These are phyloP conservation scores for Orchesellides sinensis DNA, from an alignment of 2,888 invertebrate species.

Conservation along the genomic window DNA sequence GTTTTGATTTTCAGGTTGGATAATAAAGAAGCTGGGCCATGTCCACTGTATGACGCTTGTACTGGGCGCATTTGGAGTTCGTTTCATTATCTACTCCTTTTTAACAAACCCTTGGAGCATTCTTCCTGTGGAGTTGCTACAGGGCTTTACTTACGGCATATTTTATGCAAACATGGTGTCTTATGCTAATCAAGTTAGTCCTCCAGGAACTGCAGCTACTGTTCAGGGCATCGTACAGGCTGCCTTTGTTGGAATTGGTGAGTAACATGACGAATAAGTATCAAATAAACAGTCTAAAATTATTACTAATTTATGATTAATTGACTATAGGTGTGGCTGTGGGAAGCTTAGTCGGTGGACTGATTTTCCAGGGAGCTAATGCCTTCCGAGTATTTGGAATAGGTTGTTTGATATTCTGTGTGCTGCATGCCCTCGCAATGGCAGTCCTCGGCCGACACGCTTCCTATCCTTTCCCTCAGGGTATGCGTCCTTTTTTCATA, in stretches of 20 bases:
- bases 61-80: conserved; percentile 86
- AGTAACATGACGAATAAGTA: conserved; percentile 20
- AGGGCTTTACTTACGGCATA: conserved; percentile 92
- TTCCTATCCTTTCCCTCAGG: conserved; percentile 67
- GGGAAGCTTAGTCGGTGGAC: conserved; percentile 88
- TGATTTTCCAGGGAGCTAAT: conserved; percentile 82
- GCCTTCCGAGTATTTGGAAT: conserved; percentile 87
- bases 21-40: conserved; percentile 89
- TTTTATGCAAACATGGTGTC: conserved; percentile 93
- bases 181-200: conserved; percentile 89
- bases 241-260: conserved; percentile 89
- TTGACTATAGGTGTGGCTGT: conserved; percentile 83
- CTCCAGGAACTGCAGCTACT: conserved; percentile 90
- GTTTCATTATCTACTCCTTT: conserved; percentile 89
- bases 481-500: too few species aligned
- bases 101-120: conserved; percentile 89
- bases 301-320: conserved; percentile 9
- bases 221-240: conserved; percentile 92
- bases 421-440: conserved; percentile 81
- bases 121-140: conserved; percentile 89
- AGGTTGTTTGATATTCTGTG: conserved; percentile 81
- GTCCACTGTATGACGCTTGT: conserved; percentile 90
- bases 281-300: neutral
- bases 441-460: conserved; percentile 75
- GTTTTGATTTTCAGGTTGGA: conserved; percentile 79